Base-by-base conservation (phyloP, 2,797 vertebrate species). In the Todus mexicanus region DNA sequence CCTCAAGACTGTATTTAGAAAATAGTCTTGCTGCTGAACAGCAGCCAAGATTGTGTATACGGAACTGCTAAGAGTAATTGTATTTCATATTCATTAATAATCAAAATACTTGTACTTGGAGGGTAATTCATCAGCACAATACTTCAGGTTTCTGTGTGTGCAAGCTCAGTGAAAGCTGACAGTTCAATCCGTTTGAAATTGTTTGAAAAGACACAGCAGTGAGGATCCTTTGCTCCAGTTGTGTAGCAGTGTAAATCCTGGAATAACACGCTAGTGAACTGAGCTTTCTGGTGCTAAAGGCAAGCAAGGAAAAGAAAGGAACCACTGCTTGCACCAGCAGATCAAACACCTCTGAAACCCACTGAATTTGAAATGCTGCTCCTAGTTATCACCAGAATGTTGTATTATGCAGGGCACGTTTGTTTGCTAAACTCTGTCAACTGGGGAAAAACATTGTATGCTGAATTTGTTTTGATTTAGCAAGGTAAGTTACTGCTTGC, bases 401-500 rank as follows among this genome's bases (percentile, higher is more conserved):
- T 93, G 31, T 71, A 73, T 93, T 87, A 74, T 33, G 9, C 51
- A 91, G 95, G 85, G 51, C 65, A 87, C 57, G 81, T 92, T 96
- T 94, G 91, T 95, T 97, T 93, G 86, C 70, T 95, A 80, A 72
- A 82, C 71, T 88, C 91, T 76, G 85, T n/a, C 66, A 64, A 42
- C 83, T 89, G 91, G 56, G 74, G 65, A 92, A 75, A 72, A 93
- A 90, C 70, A 78, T 19, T 74, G 82, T 87, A 33, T 83, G 71
- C 48, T 40, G 92, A 94, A 94, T 96, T 96, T 91, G 66, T 50
- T 95, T 89, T 83, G 89, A 95, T 96, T 96, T 94, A 94, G 61
- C 89, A 90, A 96, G 89, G 77, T 83, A 92, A 43, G 21, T 64
- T 77, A 43, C n/a, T 91, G 40, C 63, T 89, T 92, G 86, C 73